Base-by-base conservation (phyloP, 1,140 invertebrate species). In the Leguminivora glycinivorella region DNA sequence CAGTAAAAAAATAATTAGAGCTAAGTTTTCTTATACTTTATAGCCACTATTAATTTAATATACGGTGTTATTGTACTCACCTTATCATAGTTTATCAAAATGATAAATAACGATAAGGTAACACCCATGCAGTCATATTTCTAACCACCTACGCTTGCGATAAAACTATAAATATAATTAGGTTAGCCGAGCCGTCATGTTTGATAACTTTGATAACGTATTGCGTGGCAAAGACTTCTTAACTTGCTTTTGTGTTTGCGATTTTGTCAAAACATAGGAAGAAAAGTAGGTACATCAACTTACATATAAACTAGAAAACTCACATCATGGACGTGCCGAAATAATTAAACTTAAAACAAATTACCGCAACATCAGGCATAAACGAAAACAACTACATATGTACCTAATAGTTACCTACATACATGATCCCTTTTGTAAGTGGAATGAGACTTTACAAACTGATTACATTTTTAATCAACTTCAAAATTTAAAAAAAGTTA, bases 101-200 rank as follows among this genome's bases (percentile, higher is more conserved):
- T 29, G 58, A 63, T 63, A 63, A 63, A n/a, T 12, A 17, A 2
- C 17, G 58, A 63, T 63, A 63, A 63, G 14, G 58, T 63, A 63
- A 63, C 58, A 63, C 31, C 26, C 58, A 63, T 63, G 58, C 58
- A 63, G n/a, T 63, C 58, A 63, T 63, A 29, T 29, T 31, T 63
- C 17, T 63, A 63, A 63, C 58, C 58, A 31, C 58, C 58, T 63
- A 63, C 58, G 58, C 58, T 14, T 3, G n/a, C 26, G 58, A 63
- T 63, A 63, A 63, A 17, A 34, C 25, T 34, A 63, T 63, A 63
- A 63, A 63, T 63, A 63, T 29, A 63, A 63, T 63, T 63, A 17
- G 58, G 58, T 63, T 63, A 29, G 25, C 17, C n/a, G 26, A 19
- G 25, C 6, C 58, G 58, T 9, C 58, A 63, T 31, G 25, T 29